A percentile compares a stretch with the other conserved stretches of the same genome.
phyloP scores from a whole-genome alignment of 1,140 invertebrate species.

The Lordiphosa clarofinis region DNA sequence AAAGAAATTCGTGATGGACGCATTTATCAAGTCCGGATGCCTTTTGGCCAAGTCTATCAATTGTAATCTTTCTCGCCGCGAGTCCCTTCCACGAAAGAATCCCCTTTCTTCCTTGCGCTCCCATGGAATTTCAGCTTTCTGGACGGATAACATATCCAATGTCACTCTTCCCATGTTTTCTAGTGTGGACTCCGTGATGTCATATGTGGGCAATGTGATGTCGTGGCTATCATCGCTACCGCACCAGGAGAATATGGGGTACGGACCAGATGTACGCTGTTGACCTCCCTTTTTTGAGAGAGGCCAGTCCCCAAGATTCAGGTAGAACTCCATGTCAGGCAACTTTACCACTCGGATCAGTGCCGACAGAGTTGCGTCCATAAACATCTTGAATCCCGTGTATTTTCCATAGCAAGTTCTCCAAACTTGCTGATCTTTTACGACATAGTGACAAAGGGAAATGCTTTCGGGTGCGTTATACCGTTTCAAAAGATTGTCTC shows the following conservation, averaged over 20 bases:
- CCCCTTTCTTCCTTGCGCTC: constrained; percentile 86
- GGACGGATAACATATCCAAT: constrained; percentile 93
- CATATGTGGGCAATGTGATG: constrained; percentile 97
- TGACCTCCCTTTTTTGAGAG: constrained; percentile 82
- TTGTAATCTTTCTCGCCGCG: constrained; percentile 89
- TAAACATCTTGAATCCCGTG: constrained; percentile 98
- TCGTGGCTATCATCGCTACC: constrained; percentile 91
- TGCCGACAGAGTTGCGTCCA: constrained; percentile 92
- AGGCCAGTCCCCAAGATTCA: constrained; percentile 98
- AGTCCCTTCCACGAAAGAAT: constrained; percentile 96
- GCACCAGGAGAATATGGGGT: constrained; percentile 98
- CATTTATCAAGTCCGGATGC: constrained; percentile 92
- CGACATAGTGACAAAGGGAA: constrained; percentile 94
- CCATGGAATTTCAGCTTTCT: constrained; percentile 85
- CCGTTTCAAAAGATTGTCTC: constrained; percentile 82
- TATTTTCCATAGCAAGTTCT: constrained; percentile 95
- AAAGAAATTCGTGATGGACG: constrained; percentile 97
- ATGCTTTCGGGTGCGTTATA: constrained; percentile 87
- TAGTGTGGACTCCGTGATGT: constrained; percentile 94
- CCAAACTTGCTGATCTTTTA: constrained; percentile 92
- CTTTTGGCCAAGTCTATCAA: constrained; percentile 89
- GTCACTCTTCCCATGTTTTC: constrained; percentile 95
- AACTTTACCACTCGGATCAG: constrained; percentile 90
- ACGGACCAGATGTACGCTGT: constrained; percentile 78
- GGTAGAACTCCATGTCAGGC: constrained; percentile 94